Conservation (phyloP, 37 sponge, comb jelly and placozoan genomes). For the Spongia lamella region DNA sequence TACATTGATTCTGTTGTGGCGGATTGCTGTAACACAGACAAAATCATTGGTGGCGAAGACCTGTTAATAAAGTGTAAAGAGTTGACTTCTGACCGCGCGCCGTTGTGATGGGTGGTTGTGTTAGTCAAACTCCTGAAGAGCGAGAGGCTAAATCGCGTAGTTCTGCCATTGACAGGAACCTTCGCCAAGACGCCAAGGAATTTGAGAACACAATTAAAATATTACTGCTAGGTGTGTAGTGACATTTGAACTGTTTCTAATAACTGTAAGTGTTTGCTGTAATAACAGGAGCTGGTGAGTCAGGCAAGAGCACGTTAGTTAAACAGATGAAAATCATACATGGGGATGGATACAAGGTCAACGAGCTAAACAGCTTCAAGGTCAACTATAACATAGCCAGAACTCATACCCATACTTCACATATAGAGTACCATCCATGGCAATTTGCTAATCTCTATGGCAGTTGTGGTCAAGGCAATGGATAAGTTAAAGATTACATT, state of each 20-base stretch:
- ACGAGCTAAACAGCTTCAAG: constrained; percentile 78
- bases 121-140: constrained; percentile 73
- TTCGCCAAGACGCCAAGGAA: constrained; percentile 65
- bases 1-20: too few relatives aligned
- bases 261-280: neutral
- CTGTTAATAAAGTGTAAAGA: too few relatives aligned
- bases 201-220: constrained; percentile 93
- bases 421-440: constrained; percentile 85
- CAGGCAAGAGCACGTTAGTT: constrained; percentile 97
- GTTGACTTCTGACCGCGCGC: too few relatives aligned
- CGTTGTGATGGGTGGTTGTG: constrained; percentile 73
- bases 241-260: neutral
- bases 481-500: constrained; percentile 70
- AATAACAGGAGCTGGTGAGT: constrained; percentile 93
- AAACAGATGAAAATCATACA: constrained; percentile 99
- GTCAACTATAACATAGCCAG: constrained; percentile 31
- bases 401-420: neutral
- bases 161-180: constrained; percentile 77
- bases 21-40: too few relatives aligned
- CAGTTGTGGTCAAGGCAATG: constrained; percentile 82
- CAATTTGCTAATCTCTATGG: constrained; percentile 88
- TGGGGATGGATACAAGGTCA: constrained; percentile 83
- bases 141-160: constrained; percentile 73
- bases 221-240: constrained; percentile 74
- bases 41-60: too few relatives aligned